Evolutionary conservation across 2,888 invertebrate species (phyloP).

Genomic region (Orchesellides sinensis): DNA sequence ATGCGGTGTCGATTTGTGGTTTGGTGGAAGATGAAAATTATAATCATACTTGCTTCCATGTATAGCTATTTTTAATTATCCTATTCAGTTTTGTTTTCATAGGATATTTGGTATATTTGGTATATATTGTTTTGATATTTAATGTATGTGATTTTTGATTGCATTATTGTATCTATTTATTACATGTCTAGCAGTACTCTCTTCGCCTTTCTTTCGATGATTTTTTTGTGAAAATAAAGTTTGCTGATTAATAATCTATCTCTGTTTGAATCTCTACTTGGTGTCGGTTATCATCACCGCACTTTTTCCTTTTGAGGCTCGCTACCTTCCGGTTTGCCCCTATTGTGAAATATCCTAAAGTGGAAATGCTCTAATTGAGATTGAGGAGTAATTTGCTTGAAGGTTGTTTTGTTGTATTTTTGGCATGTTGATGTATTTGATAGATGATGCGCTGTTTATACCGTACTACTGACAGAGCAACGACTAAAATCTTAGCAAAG

Average conservation of each 20-base stretch:
- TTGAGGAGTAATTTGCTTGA: conserved; percentile 46
- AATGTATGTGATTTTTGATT: background rate
- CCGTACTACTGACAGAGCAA: background rate
- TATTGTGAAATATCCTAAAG: conserved; percentile 52
- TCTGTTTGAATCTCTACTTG: background rate
- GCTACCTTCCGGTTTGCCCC: conserved; percentile 59
- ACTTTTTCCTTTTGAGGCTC: conserved; percentile 14
- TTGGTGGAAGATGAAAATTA: background rate
- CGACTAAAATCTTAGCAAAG: background rate
- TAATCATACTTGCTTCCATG: conserved; percentile 27
- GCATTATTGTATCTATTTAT: background rate
- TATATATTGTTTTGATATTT: background rate
- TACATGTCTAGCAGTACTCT: background rate
- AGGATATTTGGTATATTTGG: background rate
- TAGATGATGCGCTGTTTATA: background rate
- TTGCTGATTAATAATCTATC: background rate
- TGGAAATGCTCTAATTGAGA: conserved; percentile 56
- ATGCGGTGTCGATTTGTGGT: background rate
- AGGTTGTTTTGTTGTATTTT: conserved; percentile 31
- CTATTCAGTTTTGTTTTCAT: no score
- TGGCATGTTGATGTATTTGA: background rate
- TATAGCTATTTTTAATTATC: conserved; percentile 40
- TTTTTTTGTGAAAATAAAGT: conserved; percentile 3
- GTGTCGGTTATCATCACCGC: background rate
- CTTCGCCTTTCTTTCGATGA: background rate